phyloP scores from a whole-genome alignment of 2,113 vertebrate species.

The Hyperopisus bebe region DNA sequence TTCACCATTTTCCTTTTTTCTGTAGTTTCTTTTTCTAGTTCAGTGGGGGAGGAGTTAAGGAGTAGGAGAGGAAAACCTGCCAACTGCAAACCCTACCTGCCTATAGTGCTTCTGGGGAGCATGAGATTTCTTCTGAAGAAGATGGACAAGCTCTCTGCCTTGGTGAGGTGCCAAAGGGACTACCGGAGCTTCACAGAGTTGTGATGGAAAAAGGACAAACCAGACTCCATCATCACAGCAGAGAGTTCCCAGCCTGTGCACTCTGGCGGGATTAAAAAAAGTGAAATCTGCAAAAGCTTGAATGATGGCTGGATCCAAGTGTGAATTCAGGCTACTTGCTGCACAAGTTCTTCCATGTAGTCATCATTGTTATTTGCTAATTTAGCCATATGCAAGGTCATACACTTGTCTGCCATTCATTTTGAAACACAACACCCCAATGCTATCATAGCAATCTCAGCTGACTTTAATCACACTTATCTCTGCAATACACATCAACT shows the following conservation, averaged over 20 bases:
- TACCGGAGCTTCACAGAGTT: background rate
- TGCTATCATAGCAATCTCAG: background rate
- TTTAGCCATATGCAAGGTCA: background rate
- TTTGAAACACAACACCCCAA: background rate
- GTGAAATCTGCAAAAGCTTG: background rate
- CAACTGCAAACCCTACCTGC: background rate
- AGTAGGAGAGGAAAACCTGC: background rate
- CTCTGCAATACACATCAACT: background rate
- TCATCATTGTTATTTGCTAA: background rate
- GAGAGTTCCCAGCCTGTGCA: background rate
- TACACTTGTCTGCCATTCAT: background rate
- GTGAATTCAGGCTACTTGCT: background rate
- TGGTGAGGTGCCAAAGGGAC: background rate
- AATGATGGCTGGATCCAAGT: background rate
- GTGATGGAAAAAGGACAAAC: background rate
- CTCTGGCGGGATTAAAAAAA: background rate
- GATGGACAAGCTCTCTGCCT: background rate
- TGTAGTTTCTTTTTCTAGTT: background rate
- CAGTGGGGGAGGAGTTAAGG: background rate
- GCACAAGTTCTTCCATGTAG: background rate
- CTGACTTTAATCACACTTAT: background rate
- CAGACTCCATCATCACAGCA: background rate
- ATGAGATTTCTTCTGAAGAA: background rate
- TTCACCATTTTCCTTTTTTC: background rate
- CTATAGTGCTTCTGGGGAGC: background rate